Evolutionary conservation across 2,797 vertebrate species (phyloP), one percentile per base, ranked within the genome.

Genomic region (Mergus octosetaceus): DNA sequence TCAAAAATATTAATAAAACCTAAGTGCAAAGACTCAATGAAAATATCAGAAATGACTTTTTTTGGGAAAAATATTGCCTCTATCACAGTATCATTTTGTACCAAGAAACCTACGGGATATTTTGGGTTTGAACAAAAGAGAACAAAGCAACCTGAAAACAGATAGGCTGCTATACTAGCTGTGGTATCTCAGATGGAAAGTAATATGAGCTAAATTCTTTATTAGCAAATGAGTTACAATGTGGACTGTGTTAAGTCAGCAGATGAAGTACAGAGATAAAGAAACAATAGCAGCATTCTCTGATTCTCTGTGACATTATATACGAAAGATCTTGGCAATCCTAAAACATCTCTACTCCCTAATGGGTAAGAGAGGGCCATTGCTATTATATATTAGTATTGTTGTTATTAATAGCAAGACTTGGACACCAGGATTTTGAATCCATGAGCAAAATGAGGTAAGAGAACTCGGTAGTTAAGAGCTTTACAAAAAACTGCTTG

Each of bases 211-310:
- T 93, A 84, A 93, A 92, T 76, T 89, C 89, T 84, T 91, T 88
- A 92, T 88, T 92, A 91, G 72, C 22, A 89, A 72, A 65, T 51
- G 36, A 89, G 56, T 89, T 62, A 93, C 78, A 87, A 75, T 73
- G 57, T 80, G 61, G 36, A 91, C 92, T 92, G 79, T 89, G 89
- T 93, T 88, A 92, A 86, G 77, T 38, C 73, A 88, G 47, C 58
- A 93, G 89, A 84, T 69, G 73, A 92, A 83, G 56, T 24, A 66
- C 2, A 62, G 62, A 95, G 94, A 94, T 90, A 78, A 75, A 81
- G 68, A 93, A 93, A 96, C 93, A 93, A 95, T 11, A 87, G 92
- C 56, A 92, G 70, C 91, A 78, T 96, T 95, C 73, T 90, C 41
- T 49, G 41, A 80, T 27, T 58, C 49, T 49, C 49, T 49, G 51